Base-by-base conservation (phyloP, 2,797 vertebrate species). In the Sternotherus odoratus region DNA sequence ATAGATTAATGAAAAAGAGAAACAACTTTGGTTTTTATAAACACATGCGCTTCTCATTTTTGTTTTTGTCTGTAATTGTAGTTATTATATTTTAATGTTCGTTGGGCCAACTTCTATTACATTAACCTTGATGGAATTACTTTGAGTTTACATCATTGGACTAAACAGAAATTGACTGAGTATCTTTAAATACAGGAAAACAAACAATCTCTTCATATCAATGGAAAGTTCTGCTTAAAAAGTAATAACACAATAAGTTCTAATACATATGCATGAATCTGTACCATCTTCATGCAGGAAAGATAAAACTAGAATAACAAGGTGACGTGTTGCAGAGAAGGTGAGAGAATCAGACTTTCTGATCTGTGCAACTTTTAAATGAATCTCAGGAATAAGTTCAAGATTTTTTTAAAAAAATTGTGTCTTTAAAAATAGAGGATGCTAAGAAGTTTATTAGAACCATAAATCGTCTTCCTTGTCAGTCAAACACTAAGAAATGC, bases 401-500 rank as follows among this genome's bases (percentile, higher is more conserved):
- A 93, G 92, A 30, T 91, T 92, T 87, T 91, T 83, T 85, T 89
- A 83, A 89, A 0, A 94, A 89, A 96, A 90, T 50, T 63, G 83
- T 93, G 96, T 97, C 96, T 96, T 97, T 95, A 95, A 96, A 96
- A 97, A 96, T 91, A 87, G 92, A 95, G 93, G 97, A 90, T 94
- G 86, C 87, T 95, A 95, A 97, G 92, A 97, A 93, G 95, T 97
- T 98, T 98, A 97, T 97, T 98, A 97, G 95, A 89, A 69, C 95
- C 93, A 95, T 98, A 97, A 97, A 98, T 97, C 89, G 88, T 95
- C 93, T 95, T 95, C 85, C 93, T 96, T 98, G 98, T 98, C 98
- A 97, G 96, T 98, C 98, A 98, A 95, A 98, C 54, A 87, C 72
- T 94, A 91, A 97, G 96, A 95, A 97, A 97, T 92, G 95, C 85